These are phyloP conservation scores for Aurelia sp. DNA, from an alignment of 30 jellyfish, hydroid and myxozoan genomes.

Conservation along the genomic window DNA sequence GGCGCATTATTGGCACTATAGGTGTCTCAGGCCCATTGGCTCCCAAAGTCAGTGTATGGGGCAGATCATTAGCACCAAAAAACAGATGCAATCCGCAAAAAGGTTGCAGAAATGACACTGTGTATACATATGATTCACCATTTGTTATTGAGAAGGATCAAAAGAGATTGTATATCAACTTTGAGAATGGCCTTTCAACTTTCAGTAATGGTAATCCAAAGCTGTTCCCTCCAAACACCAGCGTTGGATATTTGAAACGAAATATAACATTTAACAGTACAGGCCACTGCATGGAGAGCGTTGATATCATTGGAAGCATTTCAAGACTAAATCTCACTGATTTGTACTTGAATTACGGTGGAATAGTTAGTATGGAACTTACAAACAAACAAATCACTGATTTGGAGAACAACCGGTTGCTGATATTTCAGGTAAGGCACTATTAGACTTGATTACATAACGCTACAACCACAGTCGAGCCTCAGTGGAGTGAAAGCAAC, in stretches of 20 bases:
- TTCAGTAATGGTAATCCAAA: constrained; percentile 21
- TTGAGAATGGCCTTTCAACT: constrained; percentile 17
- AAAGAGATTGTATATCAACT: constrained; percentile 27
- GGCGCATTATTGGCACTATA: constrained; percentile 59
- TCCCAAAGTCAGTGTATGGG: constrained; percentile 33
- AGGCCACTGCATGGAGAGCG: neutral
- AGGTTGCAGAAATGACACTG: neutral
- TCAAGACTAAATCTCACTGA: neutral
- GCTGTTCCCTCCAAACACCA: constrained; percentile 12
- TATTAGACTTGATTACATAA: no score
- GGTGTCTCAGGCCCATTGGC: constrained; percentile 65
- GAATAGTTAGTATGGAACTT: constrained; percentile 5
- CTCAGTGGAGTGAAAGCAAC: no score
- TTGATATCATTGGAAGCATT: neutral
- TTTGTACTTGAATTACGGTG: constrained; percentile 4
- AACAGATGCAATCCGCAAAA: neutral
- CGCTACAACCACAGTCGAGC: no score
- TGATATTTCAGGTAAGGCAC: constrained; percentile 36
- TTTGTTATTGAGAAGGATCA: constrained; percentile 22
- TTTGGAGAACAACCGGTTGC: neutral
- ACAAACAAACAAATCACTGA: constrained; percentile 7
- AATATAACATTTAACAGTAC: neutral
- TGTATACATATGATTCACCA: constrained; percentile 22
- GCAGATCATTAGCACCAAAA: constrained; percentile 41
- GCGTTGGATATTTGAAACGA: constrained; percentile 22